Evolutionary conservation across 1,140 invertebrate species (phyloP).

Genomic region (Catajapyx aquilonaris): DNA sequence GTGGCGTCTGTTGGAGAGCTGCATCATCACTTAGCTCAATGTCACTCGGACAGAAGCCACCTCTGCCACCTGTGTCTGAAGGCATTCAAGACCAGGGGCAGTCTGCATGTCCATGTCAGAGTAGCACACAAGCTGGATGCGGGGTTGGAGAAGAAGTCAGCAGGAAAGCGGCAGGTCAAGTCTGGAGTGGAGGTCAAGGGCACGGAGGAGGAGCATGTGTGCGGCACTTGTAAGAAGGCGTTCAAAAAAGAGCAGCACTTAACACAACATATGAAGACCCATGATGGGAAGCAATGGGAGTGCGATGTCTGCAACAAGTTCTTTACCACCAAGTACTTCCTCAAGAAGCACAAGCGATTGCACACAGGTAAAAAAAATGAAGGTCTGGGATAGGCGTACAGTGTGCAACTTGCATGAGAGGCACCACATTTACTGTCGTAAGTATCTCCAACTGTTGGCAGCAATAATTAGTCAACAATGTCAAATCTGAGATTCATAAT

Average conservation of each 20-base stretch:
- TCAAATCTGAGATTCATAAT: too few species aligned
- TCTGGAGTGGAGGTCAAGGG: slow-evolving; percentile 4
- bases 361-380: slow-evolving; percentile 33
- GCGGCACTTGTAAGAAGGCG: slow-evolving; percentile 23
- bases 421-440: too few species aligned
- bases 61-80: slow-evolving; percentile 56
- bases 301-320: slow-evolving; percentile 64
- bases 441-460: too few species aligned
- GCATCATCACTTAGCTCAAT: background rate
- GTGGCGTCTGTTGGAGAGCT: background rate
- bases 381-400: too few species aligned
- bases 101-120: slow-evolving; percentile 55
- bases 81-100: slow-evolving; percentile 56
- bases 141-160: background rate
- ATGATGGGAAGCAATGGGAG: slow-evolving; percentile 45
- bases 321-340: slow-evolving; percentile 74
- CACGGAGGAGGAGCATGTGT: slow-evolving; percentile 5
- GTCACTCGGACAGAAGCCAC: slow-evolving; percentile 31
- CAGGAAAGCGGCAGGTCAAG: too few species aligned
- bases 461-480: too few species aligned
- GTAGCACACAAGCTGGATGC: slow-evolving; percentile 34
- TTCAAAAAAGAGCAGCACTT: slow-evolving; percentile 33
- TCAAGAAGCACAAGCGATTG: slow-evolving; percentile 69
- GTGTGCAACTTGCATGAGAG: too few species aligned
- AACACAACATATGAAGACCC: slow-evolving; percentile 28